Base-by-base conservation (phyloP, 2,888 invertebrate species). In the Ophioninae sp. region DNA sequence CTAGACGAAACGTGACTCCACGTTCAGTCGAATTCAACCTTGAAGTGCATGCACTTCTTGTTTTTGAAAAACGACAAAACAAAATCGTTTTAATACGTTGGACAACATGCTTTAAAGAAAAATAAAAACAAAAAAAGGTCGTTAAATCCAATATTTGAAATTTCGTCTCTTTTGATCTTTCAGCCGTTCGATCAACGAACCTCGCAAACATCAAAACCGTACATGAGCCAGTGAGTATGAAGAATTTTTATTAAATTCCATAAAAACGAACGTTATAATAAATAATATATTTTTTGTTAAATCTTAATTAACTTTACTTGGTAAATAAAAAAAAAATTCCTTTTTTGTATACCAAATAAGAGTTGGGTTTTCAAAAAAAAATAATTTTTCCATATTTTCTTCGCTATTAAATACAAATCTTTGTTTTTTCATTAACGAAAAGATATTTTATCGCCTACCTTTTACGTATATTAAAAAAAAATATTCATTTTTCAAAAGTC, bases 151-250 rank as follows among this genome's bases (percentile, higher is more conserved):
- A n/a, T 7, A 59, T 58, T 58, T 30, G 13, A 58, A 58, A 37
- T 37, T 39, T 13, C 17, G n/a, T 59, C 30, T 73, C 41, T 41
- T 72, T 69, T 65, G 22, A 68, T 73, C 75, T 84, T 94, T 61
- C 93, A 96, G 96, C 95, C 95, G 89, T 94, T 96, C 93, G 96
- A 97, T 93, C 94, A 92, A 76, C 91, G 92, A 63, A 96, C 94
- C 94, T 96, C 94, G 93, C 96, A 94, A 91, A 93, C 94, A 41
- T 94, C 95, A 23, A 96, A 96, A 93, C 96, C 97, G 71, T 96
- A 96, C 92, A 96, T 97, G 94, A 96, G 96, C 87, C 96, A 97
- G 97, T 97, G 93, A 94, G 95, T 94, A 81, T n/a, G 63, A 30
- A 17, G 7, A 0, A 1, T 39, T 20, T 64, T n/a, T n/a, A 37